Percentiles rank a stretch among this genome's conserved stretches.
phyloP scores from a whole-genome alignment of 2,113 vertebrate genomes.

The Megalops atlanticus region DNA sequence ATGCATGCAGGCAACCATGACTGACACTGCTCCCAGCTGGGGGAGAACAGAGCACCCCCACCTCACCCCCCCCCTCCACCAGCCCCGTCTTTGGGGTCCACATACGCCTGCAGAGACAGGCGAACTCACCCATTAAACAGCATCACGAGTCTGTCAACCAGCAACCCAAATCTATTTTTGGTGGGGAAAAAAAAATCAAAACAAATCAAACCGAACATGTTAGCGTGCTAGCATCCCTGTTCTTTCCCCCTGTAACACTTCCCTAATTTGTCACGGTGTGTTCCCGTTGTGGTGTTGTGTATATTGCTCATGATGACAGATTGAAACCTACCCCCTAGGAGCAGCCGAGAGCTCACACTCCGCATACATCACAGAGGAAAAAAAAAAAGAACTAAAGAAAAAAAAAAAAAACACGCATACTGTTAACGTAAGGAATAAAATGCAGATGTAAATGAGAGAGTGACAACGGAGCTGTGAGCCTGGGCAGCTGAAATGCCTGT shows the following conservation, averaged over 20 bases:
- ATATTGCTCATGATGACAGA: conserved; percentile 29
- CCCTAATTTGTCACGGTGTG: conserved; percentile 6
- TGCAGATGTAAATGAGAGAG: conserved; percentile 22
- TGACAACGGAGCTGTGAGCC: conserved; percentile 39
- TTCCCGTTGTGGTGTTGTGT: conserved; percentile 16
- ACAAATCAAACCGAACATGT: neutral
- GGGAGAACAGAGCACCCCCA: conserved; percentile 60
- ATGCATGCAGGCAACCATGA: conserved; percentile 66
- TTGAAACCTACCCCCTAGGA: conserved; percentile 35
- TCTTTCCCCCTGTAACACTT: neutral
- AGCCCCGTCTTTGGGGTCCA: conserved; percentile 66
- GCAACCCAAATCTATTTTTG: conserved; percentile 17
- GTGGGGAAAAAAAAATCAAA: neutral
- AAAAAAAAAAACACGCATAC: too few relatives aligned
- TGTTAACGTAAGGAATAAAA: conserved; percentile 38
- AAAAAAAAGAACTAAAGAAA: conserved; percentile 27
- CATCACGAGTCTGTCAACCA: neutral
- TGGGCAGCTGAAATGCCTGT: conserved; percentile 35
- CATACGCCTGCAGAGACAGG: conserved; percentile 55
- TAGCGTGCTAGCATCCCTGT: neutral
- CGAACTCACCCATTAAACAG: conserved; percentile 68
- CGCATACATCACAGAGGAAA: conserved; percentile 62
- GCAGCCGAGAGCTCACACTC: conserved; percentile 31
- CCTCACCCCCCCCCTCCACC: conserved; percentile 23
- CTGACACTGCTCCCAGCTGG: conserved; percentile 68